Evolutionary conservation across 2,888 invertebrate species (phyloP), one percentile per base, ranked within the genome.

Genomic region (Lamellibrachia columna): DNA sequence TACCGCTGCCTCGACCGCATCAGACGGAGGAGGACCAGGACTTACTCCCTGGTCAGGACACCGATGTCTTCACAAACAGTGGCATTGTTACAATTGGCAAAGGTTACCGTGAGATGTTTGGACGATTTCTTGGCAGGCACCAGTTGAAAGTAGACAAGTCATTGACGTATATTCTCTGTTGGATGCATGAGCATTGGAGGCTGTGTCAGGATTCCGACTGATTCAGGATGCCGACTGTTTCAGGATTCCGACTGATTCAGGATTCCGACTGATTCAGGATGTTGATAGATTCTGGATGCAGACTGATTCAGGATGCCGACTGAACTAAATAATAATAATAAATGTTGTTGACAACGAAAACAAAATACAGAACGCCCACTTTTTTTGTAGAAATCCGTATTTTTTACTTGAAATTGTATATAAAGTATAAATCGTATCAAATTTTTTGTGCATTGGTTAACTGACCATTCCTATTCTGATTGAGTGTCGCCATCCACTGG

Each of bases 71-170:
- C 15, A 40, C 90, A 15, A 75, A 75, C 75, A 75, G 22, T 11
- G 92, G 93, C 9, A 52, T 94, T 7, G 91, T 94, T 11, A 93
- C 92, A 22, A 91, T 94, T 40, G 94, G 94, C 53, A 92, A 92
- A 90, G 93, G 93, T 55, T 94, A 93, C 93, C 92, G 91, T 52
- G 93, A 93, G 90, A 90, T 94, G 22, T 92, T 91, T 53, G 53
- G 52, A 52, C 52, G 90, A 91, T 92, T 60, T 28, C n/a, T 28
- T 3, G 75, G 90, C 28, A 90, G 90, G 40, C 90, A 90, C 52
- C 55, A 22, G 52, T 90, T 55, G 92, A 28, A n/a, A 28, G 53
- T 7, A 90, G 75, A 52, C 52, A 60, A 92, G 90, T n/a, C 22
- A 90, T n/a, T 15, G 93, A 91, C 22, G 93, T 90, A 92, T 90